phyloP scores from a whole-genome alignment of 2,113 vertebrate species.

The Rhea pennata region DNA sequence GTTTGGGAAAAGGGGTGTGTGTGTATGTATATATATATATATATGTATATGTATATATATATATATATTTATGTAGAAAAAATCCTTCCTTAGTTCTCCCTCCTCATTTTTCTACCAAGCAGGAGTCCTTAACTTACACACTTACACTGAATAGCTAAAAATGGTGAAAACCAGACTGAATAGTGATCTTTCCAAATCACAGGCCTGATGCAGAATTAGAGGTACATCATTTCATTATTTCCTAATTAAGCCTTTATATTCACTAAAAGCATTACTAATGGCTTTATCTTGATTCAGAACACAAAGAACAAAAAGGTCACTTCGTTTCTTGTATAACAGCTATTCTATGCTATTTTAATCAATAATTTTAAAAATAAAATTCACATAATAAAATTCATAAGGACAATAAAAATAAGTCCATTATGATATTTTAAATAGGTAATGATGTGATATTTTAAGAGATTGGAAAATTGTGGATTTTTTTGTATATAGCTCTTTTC shows the following conservation, averaged over 20 bases:
- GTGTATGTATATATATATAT: not conserved
- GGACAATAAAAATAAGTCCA: rapidly evolving
- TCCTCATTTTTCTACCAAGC: not conserved
- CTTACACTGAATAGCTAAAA: not conserved
- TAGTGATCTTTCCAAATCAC: not conserved
- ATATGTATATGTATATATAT: no score
- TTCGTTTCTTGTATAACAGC: not conserved
- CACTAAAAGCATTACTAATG: not conserved
- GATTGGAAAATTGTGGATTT: rapidly evolving
- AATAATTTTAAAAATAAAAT: not conserved
- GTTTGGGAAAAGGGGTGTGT: no score
- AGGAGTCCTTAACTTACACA: not conserved
- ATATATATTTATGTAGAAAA: not conserved
- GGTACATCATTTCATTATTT: not conserved
- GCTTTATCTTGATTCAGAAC: not conserved
- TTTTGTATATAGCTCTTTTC: not conserved
- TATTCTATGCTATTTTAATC: not conserved
- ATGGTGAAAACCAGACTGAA: not conserved
- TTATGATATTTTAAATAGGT: not conserved
- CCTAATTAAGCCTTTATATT: not conserved
- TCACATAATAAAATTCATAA: not conserved
- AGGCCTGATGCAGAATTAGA: not conserved
- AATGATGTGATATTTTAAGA: not conserved
- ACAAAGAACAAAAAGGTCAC: rapidly evolving
- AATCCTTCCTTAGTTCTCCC: not conserved